These are phyloP conservation scores for Periophthalmus magnuspinnatus DNA, from an alignment of 2,797 vertebrate species.

Conservation along the genomic window DNA sequence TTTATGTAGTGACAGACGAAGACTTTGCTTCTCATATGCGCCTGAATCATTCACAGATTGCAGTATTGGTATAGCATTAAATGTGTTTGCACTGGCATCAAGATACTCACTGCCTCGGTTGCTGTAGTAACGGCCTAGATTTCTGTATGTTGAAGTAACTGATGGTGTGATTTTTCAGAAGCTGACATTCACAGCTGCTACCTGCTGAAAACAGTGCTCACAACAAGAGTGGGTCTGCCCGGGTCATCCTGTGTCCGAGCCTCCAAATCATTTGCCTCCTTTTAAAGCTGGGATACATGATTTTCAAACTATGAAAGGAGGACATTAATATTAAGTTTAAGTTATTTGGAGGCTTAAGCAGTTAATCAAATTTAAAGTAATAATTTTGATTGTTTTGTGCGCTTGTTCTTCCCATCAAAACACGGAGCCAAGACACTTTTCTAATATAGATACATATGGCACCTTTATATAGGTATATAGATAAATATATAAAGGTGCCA, in stretches of 20 bases:
- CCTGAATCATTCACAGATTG: not conserved
- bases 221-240: not conserved
- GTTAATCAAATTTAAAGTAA: no score
- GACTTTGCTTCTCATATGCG: not conserved
- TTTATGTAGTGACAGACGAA: not conserved
- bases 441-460: no score
- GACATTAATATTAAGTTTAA: not conserved
- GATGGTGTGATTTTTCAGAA: constrained; percentile 23
- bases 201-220: constrained; percentile 1
- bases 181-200: constrained; percentile 17
- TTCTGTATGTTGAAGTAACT: constrained; percentile 23
- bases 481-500: no score
- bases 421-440: no score
- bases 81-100: constrained; percentile 1
- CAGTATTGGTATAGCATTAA: constrained; percentile 6
- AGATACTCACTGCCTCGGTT: constrained; percentile 29
- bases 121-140: constrained; percentile 52
- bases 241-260: not conserved
- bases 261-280: not conserved
- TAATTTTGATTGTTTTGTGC: no score
- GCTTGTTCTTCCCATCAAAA: no score
- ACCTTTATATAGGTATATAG: no score
- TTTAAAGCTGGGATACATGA: not conserved
- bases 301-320: not conserved
- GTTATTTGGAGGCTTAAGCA: not conserved